Base-by-base conservation (phyloP, 2,797 vertebrate species). In the Linurgus olivaceus region DNA sequence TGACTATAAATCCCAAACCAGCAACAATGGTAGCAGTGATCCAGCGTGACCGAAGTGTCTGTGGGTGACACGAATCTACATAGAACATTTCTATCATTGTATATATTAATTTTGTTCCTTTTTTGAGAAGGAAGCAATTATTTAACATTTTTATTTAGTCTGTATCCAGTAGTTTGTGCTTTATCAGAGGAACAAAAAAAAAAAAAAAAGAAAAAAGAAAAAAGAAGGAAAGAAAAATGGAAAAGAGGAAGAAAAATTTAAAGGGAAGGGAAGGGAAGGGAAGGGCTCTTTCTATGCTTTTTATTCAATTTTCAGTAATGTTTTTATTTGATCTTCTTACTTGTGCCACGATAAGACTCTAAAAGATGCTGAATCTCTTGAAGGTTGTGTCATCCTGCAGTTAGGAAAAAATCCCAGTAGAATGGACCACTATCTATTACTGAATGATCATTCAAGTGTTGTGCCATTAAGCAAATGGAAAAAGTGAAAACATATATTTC, bases 1-100 rank as follows among this genome's bases (percentile, higher is more conserved):
- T 90, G 68, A 83, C 77, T 66, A 70, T 44, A 88, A 95, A 78
- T 68, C 65, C 63, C 26, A 75, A 84, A 78, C 35, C 54, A 79
- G 57, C 18, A 75, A 91, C 87, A 94, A 94, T 88, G 47, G 42
- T 94, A 87, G 76, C 85, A 83, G 33, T 24, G 82, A 52, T 91
- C 89, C 85, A 94, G 61, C 47, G 38, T 85, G 54, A 74, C 48
- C 51, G 17, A 90, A 95, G 23, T 59, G 17, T 26, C 84, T 77
- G 14, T 66, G 85, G 25, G 45, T 93, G 82, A 85, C 61, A 88
- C 1, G 2, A 77, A 85, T 77, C 61, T 90, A 38, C 76, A 81
- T 54, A 55, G 23, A 71, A 90, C 77, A 28, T 47, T 38, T 73
- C 42, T 77, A 42, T 85, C 87, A 92, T 52, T 91, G 59, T 79